Evolutionary conservation across 2,888 invertebrate species (phyloP).

Genomic region (Drosophila kuntzei): DNA sequence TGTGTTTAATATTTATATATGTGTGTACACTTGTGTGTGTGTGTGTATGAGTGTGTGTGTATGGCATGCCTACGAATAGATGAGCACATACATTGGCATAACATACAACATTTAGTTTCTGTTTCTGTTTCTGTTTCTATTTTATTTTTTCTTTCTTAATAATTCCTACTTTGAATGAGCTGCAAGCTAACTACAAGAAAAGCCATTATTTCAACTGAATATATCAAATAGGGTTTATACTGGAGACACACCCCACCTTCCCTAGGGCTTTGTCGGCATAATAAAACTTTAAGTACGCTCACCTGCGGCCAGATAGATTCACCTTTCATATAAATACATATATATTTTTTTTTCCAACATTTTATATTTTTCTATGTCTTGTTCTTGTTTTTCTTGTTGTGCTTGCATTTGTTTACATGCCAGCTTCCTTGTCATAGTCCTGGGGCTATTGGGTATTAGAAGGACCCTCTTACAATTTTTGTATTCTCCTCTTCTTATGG

Average conservation of each 20-base stretch:
- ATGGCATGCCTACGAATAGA: conserved; percentile 56
- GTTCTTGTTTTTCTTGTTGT: conserved; percentile 13
- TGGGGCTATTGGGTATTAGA: conserved; percentile 63
- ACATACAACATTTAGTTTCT: conserved; percentile 37
- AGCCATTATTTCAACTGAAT: conserved; percentile 35
- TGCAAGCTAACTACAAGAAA: conserved; percentile 40
- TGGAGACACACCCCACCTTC: conserved; percentile 4
- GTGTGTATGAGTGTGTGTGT: conserved; percentile 31
- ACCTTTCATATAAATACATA: conserved; percentile 9
- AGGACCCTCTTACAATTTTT: conserved; percentile 9
- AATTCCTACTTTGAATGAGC: conserved; percentile 67
- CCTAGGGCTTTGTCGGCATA: conserved; percentile 49
- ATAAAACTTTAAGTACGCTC: conserved; percentile 73
- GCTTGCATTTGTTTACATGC: conserved; percentile 68
- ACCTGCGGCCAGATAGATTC: conserved; percentile 53
- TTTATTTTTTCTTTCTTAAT: background rate
- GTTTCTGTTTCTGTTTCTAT: background rate
- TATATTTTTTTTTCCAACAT: background rate
- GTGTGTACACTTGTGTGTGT: conserved; percentile 18
- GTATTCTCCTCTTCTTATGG: conserved; percentile 29
- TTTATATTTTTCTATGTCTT: conserved; percentile 2
- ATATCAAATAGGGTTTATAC: conserved; percentile 20
- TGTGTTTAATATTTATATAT: conserved; percentile 6
- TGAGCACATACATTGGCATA: conserved; percentile 51
- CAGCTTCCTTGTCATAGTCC: conserved; percentile 39